phyloP scores from a whole-genome alignment of 2,797 vertebrate species.

The Crypturellus tataupa region DNA sequence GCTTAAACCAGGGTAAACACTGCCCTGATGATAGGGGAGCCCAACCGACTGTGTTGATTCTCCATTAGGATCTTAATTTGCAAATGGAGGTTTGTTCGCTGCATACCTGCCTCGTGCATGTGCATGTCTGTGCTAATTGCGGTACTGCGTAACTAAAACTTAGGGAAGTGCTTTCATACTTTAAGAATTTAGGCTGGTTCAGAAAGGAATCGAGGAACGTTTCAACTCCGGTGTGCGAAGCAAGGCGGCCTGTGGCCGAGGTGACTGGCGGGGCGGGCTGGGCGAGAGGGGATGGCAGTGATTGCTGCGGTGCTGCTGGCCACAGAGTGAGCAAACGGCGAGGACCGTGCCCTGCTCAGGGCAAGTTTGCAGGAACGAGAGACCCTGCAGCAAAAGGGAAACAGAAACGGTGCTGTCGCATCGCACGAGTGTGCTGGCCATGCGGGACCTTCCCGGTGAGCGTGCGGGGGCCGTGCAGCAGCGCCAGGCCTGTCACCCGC shows the following conservation, averaged over 20 bases:
- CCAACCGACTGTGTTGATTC: neutral
- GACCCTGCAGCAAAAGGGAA: neutral
- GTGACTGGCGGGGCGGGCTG: neutral
- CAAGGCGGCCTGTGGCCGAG: neutral
- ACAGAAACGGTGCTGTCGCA: neutral
- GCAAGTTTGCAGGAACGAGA: neutral
- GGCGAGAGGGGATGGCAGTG: neutral
- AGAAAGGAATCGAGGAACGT: neutral
- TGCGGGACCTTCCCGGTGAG: neutral
- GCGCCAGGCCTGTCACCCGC: too few species aligned
- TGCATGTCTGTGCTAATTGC: neutral
- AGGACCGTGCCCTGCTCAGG: neutral
- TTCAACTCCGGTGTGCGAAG: neutral
- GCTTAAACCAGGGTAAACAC: neutral
- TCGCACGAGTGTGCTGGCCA: neutral
- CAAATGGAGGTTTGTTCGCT: neutral
- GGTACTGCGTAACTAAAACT: neutral
- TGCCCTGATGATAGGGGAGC: neutral
- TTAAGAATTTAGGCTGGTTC: neutral
- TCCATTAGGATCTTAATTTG: neutral
- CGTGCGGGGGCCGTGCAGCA: too few species aligned
- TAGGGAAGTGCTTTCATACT: neutral
- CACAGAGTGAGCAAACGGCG: neutral
- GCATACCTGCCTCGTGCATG: neutral
- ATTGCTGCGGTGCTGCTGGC: fast-evolving